Evolutionary conservation across 2,797 vertebrate genomes (phyloP).

Genomic region (Heteromormyrus szaboi): DNA sequence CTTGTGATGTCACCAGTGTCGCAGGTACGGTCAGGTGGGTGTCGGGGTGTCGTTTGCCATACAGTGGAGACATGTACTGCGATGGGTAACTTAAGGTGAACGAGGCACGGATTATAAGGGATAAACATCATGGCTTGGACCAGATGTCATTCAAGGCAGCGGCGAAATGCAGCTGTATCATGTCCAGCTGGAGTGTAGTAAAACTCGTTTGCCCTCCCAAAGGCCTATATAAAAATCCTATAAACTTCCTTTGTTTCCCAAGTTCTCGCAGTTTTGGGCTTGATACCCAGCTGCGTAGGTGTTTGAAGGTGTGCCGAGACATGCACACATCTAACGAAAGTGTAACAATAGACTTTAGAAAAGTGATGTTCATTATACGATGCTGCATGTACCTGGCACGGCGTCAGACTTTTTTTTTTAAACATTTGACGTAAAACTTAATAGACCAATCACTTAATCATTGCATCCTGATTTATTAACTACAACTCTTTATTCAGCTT

Average conservation of each 20-base stretch:
- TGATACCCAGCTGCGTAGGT: background rate
- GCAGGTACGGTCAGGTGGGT: background rate
- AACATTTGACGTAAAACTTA: background rate
- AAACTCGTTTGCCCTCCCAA: background rate
- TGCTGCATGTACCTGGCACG: background rate
- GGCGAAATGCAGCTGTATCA: background rate
- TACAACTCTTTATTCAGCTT: background rate
- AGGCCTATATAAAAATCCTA: background rate
- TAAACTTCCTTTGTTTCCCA: background rate
- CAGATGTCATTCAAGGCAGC: background rate
- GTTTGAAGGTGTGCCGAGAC: background rate
- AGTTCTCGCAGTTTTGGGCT: background rate
- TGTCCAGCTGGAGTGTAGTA: background rate
- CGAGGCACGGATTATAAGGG: background rate
- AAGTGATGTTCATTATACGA: constrained; percentile 7
- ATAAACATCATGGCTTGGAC: background rate
- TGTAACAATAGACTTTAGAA: background rate
- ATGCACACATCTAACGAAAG: background rate
- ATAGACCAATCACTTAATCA: background rate
- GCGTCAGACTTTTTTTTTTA: background rate
- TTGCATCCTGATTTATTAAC: background rate
- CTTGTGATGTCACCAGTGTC: background rate
- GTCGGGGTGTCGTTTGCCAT: background rate
- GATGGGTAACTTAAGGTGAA: constrained; percentile 11
- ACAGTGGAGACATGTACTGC: background rate